Evolutionary conservation across 2,113 vertebrate species (phyloP).

Genomic region (Odobenus rosmarus): DNA sequence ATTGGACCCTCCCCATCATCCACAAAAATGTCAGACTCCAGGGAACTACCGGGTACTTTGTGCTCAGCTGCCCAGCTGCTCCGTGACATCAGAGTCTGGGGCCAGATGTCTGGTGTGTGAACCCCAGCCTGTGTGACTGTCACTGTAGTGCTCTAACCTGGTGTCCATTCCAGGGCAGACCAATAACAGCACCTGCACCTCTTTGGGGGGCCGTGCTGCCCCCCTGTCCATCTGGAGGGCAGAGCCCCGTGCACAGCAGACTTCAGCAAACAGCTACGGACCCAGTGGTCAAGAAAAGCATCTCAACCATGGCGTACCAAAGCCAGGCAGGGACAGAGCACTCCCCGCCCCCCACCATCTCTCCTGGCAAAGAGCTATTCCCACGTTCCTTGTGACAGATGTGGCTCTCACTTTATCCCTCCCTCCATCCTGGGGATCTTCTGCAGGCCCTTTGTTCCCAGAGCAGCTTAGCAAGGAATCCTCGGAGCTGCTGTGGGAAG

Average conservation of each 20-base stretch:
- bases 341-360: neutral
- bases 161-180: fast-evolving
- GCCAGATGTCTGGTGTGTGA: neutral
- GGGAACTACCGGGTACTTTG: neutral
- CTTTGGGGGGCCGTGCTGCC: neutral
- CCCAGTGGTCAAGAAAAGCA: fast-evolving
- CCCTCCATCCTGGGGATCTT: neutral
- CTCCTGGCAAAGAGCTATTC: constrained; percentile 45
- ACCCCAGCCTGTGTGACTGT: neutral
- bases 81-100: neutral
- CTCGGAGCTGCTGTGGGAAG: constrained; percentile 35
- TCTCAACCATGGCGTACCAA: neutral
- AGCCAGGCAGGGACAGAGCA: neutral
- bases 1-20: neutral
- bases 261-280: neutral
- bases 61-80: neutral
- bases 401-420: constrained; percentile 33
- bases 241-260: fast-evolving
- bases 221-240: fast-evolving
- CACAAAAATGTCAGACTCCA: neutral
- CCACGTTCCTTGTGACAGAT: constrained; percentile 67
- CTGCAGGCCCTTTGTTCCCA: constrained; percentile 52
- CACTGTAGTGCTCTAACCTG: too few relatives aligned
- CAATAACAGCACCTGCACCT: neutral
- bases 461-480: constrained; percentile 32